Evolutionary conservation across 2,888 invertebrate genomes (phyloP).

Genomic region (Brachyopa scutellaris): DNA sequence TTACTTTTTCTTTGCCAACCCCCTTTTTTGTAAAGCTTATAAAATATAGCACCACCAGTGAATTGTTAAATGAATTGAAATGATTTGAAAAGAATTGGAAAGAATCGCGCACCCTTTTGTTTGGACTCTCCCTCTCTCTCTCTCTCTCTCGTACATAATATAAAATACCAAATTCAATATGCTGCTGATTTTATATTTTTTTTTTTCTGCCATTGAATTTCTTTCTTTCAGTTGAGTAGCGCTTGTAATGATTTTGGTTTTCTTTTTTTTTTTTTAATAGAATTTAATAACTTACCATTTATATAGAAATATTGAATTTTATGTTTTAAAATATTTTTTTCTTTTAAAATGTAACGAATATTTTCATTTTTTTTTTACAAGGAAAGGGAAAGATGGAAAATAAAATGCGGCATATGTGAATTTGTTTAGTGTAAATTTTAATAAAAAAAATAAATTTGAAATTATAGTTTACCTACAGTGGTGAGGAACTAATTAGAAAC

Average conservation of each 20-base stretch:
- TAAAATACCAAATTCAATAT: constrained; percentile 56
- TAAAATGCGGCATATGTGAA: too few species aligned
- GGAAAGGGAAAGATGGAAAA: not conserved
- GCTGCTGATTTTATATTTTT: constrained; percentile 18
- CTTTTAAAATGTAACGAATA: not conserved
- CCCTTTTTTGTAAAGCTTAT: not conserved
- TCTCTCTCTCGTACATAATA: not conserved
- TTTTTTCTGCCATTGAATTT: not conserved
- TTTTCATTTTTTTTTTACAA: not conserved
- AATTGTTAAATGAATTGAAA: constrained; percentile 60
- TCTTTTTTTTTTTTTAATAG: not conserved
- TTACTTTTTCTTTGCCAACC: constrained; percentile 9
- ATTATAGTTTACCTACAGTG: too few species aligned
- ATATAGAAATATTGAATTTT: not conserved
- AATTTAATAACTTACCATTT: constrained; percentile 56
- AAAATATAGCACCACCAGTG: constrained; percentile 40
- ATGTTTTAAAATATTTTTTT: not conserved
- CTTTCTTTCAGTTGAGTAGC: not conserved
- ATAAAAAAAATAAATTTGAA: too few species aligned
- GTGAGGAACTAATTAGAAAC: too few species aligned
- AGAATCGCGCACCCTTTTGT: constrained; percentile 19
- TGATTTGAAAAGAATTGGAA: constrained; percentile 41
- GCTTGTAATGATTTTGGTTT: not conserved
- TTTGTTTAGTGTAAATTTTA: too few species aligned
- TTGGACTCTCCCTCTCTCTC: not conserved